These are phyloP conservation scores for Steinernema feltiae DNA, from an alignment of 1,140 invertebrate species.

Conservation along the genomic window DNA sequence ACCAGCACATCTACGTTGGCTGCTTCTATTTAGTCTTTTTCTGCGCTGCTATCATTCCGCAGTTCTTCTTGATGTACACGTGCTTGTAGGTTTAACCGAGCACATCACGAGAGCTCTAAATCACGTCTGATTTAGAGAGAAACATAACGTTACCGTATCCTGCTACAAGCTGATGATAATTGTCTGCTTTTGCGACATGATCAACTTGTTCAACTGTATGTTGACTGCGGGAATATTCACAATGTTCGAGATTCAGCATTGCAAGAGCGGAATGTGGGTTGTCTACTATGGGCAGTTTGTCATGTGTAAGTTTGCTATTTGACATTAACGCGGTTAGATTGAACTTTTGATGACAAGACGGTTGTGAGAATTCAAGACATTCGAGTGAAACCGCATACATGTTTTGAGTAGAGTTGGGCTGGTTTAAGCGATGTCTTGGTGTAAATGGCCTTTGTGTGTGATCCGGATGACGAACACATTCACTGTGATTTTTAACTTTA, in stretches of 20 bases:
- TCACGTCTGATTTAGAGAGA: background rate
- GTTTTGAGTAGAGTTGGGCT: too few species aligned
- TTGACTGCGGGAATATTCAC: background rate
- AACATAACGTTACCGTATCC: background rate
- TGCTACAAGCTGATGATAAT: constrained; percentile 7
- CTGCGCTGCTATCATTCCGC: background rate
- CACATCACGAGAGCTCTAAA: background rate
- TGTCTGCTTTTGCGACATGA: background rate
- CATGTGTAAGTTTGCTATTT: background rate
- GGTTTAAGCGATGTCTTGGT: too few species aligned
- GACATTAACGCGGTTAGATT: too few species aligned
- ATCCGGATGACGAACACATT: too few species aligned
- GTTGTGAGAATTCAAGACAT: too few species aligned
- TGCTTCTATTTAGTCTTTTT: background rate
- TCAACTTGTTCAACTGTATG: background rate
- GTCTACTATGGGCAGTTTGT: background rate
- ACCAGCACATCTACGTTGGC: background rate
- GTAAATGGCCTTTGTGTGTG: too few species aligned
- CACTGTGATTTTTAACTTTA: too few species aligned
- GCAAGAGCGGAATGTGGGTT: background rate
- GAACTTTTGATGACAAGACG: too few species aligned
- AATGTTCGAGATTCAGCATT: background rate
- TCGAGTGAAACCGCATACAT: too few species aligned
- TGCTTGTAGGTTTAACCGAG: background rate
- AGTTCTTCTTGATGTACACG: background rate